These are phyloP conservation scores for Strongylocentrotus purpuratus DNA, from an alignment of 35 echinoderm and acorn worm species.

Conservation along the genomic window DNA sequence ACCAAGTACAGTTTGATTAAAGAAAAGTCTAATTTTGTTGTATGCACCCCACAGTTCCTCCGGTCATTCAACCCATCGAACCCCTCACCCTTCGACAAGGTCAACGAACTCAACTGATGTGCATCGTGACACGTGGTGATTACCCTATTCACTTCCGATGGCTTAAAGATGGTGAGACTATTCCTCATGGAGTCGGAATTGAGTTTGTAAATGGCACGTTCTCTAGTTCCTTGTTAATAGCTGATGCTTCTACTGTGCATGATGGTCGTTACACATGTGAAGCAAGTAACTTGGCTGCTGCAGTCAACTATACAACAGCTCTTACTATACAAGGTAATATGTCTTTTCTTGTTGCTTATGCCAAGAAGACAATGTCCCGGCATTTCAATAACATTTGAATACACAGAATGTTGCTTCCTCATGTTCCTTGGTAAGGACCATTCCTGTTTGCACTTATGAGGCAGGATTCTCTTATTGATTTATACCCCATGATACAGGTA, in stretches of 20 bases:
- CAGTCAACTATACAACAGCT: constrained; percentile 81
- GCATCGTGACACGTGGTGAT: constrained; percentile 76
- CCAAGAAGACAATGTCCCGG: too few relatives aligned
- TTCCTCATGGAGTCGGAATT: constrained; percentile 74
- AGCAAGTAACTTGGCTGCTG: constrained; percentile 77
- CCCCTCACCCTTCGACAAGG: constrained; percentile 59
- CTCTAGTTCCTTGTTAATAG: constrained; percentile 60
- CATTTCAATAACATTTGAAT: background rate
- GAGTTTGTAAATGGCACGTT: background rate
- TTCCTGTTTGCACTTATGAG: background rate
- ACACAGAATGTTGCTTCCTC: background rate
- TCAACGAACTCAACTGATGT: constrained; percentile 73
- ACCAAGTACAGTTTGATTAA: too few relatives aligned
- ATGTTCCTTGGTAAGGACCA: background rate
- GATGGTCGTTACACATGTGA: constrained; percentile 94
- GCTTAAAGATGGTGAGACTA: constrained; percentile 81
- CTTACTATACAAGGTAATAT: constrained; percentile 78
- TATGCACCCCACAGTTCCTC: constrained; percentile 58
- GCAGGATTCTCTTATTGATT: background rate
- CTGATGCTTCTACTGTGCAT: constrained; percentile 76
- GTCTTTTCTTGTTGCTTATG: too few relatives aligned
- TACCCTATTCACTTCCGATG: constrained; percentile 84
- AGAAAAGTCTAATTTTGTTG: background rate
- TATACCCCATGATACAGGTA: too few relatives aligned
- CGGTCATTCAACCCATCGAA: constrained; percentile 57